These are phyloP conservation scores for Magallana nippona DNA, from an alignment of 2,888 invertebrate genomes.

Conservation along the genomic window DNA sequence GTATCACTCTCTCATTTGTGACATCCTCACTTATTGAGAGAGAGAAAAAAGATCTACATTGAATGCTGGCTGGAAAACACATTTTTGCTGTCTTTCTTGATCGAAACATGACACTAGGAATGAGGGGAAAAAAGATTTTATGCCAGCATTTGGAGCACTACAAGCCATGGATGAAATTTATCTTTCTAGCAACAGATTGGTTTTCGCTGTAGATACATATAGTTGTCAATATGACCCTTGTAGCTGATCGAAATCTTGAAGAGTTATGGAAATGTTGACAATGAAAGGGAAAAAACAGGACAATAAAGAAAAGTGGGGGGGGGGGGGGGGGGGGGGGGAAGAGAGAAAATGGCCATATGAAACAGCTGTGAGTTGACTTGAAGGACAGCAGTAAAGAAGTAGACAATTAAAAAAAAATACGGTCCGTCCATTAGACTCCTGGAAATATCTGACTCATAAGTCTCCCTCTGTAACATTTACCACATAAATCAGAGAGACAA, in stretches of 20 bases:
- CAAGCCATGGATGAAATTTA: constrained; percentile 2
- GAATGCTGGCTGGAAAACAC: constrained; percentile 4
- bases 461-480: neutral
- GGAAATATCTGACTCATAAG: constrained; percentile 27
- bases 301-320: neutral
- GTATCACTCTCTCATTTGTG: neutral
- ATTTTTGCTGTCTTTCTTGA: neutral
- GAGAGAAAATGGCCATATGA: neutral
- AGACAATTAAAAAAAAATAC: neutral
- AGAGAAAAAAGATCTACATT: neutral
- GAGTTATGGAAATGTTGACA: constrained; percentile 23
- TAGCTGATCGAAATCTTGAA: neutral
- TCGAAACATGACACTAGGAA: constrained; percentile 1
- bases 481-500: constrained; percentile 9
- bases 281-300: neutral
- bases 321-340: too few relatives aligned
- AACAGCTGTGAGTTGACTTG: constrained; percentile 14
- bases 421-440: neutral
- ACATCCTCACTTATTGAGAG: neutral
- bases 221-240: constrained; percentile 25
- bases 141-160: neutral
- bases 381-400: neutral
- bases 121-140: neutral
- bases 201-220: neutral
- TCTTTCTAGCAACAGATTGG: constrained; percentile 26